Conservation (phyloP, 2,888 invertebrate species). For the Perithous albicinctus region DNA sequence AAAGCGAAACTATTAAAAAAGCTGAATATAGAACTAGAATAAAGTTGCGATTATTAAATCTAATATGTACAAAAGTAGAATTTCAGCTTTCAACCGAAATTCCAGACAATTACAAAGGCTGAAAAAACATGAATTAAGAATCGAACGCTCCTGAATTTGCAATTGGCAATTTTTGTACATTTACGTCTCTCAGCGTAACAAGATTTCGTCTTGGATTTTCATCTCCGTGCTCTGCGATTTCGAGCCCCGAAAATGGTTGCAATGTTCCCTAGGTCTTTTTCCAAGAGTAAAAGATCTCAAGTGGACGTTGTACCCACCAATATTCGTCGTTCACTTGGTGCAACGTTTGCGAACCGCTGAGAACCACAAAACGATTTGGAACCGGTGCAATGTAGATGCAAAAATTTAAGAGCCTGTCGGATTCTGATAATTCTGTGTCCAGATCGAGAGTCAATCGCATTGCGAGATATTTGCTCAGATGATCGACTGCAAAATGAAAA, state of each 20-base stretch:
- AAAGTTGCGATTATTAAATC: background rate
- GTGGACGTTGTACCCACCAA: constrained; percentile 96
- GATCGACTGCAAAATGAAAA: constrained; percentile 91
- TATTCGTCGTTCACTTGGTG: constrained; percentile 97
- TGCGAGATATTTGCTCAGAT: constrained; percentile 97
- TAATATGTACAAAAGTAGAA: constrained; percentile 11
- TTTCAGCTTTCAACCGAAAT: background rate
- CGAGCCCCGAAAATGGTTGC: constrained; percentile 71
- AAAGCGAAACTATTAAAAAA: too few species aligned
- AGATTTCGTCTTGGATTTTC: background rate
- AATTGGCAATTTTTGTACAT: constrained; percentile 8
- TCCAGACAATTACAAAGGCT: background rate
- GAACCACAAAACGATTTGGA: constrained; percentile 93
- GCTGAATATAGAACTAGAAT: background rate
- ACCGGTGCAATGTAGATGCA: constrained; percentile 96
- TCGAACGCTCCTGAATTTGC: background rate
- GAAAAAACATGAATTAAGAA: background rate
- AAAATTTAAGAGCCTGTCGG: constrained; percentile 93
- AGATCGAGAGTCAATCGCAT: constrained; percentile 95
- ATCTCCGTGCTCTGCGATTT: constrained; percentile 15
- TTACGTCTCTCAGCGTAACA: background rate
- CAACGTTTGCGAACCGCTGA: constrained; percentile 94
- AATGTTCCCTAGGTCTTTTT: constrained; percentile 90
- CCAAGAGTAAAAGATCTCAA: constrained; percentile 98
- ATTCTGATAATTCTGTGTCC: constrained; percentile 92